Conservation (phyloP, 35 echinoderm and acorn worm genomes). For the Holothuria glaberrima region DNA sequence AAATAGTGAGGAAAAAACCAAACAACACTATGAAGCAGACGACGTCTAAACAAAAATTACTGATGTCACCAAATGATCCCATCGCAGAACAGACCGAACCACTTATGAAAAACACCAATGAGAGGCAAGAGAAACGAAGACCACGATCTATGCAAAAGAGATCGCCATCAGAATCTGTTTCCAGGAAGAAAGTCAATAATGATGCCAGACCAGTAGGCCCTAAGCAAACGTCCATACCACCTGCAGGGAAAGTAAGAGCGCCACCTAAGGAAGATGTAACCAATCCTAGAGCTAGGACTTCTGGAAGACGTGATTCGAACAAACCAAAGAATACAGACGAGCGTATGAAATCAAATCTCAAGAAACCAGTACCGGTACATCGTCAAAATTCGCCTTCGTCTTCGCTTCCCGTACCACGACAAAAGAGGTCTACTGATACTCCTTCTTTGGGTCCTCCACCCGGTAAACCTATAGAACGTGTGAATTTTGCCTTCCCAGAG, state of each 20-base stretch:
- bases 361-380: not conserved
- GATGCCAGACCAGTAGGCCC: conserved; percentile 18
- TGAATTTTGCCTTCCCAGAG: conserved; percentile 25
- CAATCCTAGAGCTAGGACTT: not conserved
- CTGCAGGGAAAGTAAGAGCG: not conserved
- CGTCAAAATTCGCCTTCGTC: not conserved
- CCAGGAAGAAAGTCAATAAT: conserved; percentile 25
- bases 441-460: not conserved
- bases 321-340: conserved; percentile 45
- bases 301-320: not conserved
- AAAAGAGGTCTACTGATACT: not conserved
- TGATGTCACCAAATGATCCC: conserved; percentile 9
- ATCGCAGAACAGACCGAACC: conserved; percentile 21
- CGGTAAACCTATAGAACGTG: conserved; percentile 22
- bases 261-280: not conserved
- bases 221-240: conserved; percentile 40
- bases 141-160: conserved; percentile 50
- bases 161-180: not conserved
- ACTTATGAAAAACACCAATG: conserved; percentile 36
- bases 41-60: conserved; percentile 21
- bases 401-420: not conserved
- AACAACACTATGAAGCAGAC: conserved; percentile 55
- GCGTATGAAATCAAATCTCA: conserved; percentile 18
- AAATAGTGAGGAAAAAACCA: not conserved
- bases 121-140: not conserved